Evolutionary conservation across 1,140 invertebrate species (phyloP), one percentile per base, ranked within the genome.

Genomic region (Aphelenchoides besseyi): DNA sequence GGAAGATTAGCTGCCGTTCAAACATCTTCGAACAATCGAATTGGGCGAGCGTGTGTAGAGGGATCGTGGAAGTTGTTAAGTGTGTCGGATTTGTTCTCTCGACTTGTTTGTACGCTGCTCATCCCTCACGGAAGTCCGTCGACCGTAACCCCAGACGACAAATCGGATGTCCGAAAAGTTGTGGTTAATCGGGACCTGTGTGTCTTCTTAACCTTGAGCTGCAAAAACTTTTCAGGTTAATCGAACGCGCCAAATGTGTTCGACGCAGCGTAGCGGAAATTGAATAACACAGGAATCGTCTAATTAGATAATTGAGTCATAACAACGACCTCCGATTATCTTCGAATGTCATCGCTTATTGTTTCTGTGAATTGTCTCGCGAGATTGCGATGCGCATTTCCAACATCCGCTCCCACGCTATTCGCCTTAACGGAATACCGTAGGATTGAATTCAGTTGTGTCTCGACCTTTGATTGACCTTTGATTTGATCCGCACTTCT

Each of bases 401-500:
- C n/a, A n/a, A n/a, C n/a, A n/a, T 12, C 41, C 41, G 41, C 41
- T 48, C 41, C 41, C 41, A 48, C 41, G 41, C 41, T 48, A 12
- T 48, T 48, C 41, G 41, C 41, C 12, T 48, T 23, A 23, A 48
- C 41, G 41, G 23, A 48, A 23, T 48, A 48, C 41, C 41, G 41
- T 48, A 48, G 41, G 23, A 48, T 16, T 16, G 12, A 48, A 48
- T 48, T 48, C 12, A 48, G 23, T 48, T 48, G 41, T 23, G 41
- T 48, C 41, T 48, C 41, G 41, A 48, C 41, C 41, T 48, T 48
- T 48, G 41, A 48, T 48, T 23, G 41, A 48, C 41, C 41, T 48
- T 48, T 48, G 12, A 23, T n/a, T n/a, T n/a, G n/a, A n/a, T n/a
- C n/a, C n/a, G n/a, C n/a, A n/a, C n/a, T n/a, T n/a, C n/a, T n/a